A percentile compares a stretch with the other conserved stretches of the same genome.
Evolutionary conservation across 2,888 invertebrate species (phyloP).

Genomic region (Notocelia uddmanniana): DNA sequence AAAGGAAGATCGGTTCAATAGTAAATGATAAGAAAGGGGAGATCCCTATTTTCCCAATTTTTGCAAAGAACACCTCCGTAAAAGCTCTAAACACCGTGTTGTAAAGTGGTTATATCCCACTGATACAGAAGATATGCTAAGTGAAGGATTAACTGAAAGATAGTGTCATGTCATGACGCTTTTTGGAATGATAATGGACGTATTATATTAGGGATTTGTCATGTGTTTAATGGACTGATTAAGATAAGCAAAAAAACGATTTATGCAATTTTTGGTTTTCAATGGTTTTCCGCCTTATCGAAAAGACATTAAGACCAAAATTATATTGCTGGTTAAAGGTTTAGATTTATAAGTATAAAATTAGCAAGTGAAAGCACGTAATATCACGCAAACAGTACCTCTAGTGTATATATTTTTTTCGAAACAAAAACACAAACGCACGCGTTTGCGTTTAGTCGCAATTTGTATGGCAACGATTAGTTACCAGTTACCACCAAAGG

Average conservation of each 20-base stretch:
- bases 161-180: neutral
- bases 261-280: conserved; percentile 1
- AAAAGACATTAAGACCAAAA: neutral
- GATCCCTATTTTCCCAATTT: neutral
- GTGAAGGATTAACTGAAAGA: conserved; percentile 10
- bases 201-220: neutral
- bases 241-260: conserved; percentile 1
- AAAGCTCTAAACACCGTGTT: neutral
- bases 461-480: no score
- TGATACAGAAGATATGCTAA: neutral
- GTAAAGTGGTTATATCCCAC: neutral
- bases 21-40: neutral
- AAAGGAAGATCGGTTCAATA: no score
- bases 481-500: no score
- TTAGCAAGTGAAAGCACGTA: no score
- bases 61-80: neutral
- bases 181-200: neutral
- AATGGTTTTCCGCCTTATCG: neutral
- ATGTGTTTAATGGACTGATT: conserved; percentile 2
- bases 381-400: no score
- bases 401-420: no score
- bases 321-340: neutral
- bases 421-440: no score
- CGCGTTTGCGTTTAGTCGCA: no score
- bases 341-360: no score